Evolutionary conservation across 2,888 invertebrate species (phyloP).

Genomic region (Andrena praecox): DNA sequence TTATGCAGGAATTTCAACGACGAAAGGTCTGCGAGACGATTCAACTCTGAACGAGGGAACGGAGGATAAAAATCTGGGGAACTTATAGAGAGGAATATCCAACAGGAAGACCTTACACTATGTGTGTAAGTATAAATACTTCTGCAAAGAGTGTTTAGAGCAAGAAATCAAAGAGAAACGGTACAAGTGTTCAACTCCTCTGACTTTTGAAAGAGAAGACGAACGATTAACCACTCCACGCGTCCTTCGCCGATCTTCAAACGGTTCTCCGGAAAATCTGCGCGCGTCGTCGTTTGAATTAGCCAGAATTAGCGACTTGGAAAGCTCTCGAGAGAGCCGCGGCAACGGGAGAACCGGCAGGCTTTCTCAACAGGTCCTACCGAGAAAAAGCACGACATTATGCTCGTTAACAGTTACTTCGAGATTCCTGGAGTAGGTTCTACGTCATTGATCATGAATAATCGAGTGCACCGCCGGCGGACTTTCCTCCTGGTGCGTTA

Average conservation of each 20-base stretch:
- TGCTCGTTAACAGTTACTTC: slow-evolving; percentile 37
- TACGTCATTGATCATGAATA: slow-evolving; percentile 33
- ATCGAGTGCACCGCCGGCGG: slow-evolving; percentile 34
- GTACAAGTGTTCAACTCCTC: no score
- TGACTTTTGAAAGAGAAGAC: no score
- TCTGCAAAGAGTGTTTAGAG: neutral
- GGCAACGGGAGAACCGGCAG: slow-evolving; percentile 5
- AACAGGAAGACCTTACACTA: no score
- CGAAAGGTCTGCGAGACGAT: neutral
- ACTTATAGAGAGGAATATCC: no score
- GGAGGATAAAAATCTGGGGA: no score
- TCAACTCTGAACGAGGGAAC: no score
- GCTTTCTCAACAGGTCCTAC: slow-evolving; percentile 1
- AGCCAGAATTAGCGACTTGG: neutral
- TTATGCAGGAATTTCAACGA: neutral
- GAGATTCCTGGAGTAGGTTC: slow-evolving; percentile 25
- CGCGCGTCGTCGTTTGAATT: neutral
- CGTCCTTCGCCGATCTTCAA: neutral
- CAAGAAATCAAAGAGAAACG: neutral
- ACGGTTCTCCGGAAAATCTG: neutral
- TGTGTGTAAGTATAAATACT: no score
- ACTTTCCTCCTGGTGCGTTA: slow-evolving; percentile 21
- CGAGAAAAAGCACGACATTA: slow-evolving; percentile 1
- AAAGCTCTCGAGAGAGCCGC: neutral
- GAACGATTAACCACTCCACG: neutral